These are phyloP conservation scores for Antheraea assamensis DNA, from an alignment of 2,888 invertebrate species.

Conservation along the genomic window DNA sequence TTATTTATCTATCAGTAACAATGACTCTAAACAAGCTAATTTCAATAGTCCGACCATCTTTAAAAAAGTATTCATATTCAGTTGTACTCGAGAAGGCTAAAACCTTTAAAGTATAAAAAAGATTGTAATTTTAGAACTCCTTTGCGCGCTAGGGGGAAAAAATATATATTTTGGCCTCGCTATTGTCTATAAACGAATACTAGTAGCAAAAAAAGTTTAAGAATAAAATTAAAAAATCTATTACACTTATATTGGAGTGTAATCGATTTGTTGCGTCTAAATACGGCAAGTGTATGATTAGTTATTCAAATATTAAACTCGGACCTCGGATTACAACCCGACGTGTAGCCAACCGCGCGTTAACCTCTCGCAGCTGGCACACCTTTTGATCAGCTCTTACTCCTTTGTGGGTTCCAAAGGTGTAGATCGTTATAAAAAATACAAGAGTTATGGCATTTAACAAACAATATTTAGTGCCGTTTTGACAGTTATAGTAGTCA, in stretches of 20 bases:
- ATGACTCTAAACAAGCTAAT: neutral
- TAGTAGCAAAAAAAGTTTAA: neutral
- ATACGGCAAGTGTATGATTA: conserved; percentile 29
- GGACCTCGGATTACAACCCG: conserved; percentile 32
- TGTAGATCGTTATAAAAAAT: conserved; percentile 75
- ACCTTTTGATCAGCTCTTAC: conserved; percentile 53
- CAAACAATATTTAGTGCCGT: conserved; percentile 80
- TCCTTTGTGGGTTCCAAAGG: conserved; percentile 66
- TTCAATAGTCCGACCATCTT: neutral
- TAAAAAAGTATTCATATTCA: neutral
- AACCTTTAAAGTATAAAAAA: neutral
- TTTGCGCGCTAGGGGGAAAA: too few species aligned
- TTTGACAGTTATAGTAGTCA: conserved; percentile 79
- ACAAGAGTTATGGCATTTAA: conserved; percentile 75
- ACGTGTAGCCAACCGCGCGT: conserved; percentile 51
- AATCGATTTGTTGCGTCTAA: conserved; percentile 11
- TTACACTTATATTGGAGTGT: neutral
- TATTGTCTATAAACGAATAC: neutral
- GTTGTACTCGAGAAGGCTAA: too few species aligned
- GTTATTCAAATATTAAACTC: conserved; percentile 52
- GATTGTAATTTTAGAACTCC: neutral
- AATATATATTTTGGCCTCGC: neutral
- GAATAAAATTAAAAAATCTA: neutral
- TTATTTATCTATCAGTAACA: neutral
- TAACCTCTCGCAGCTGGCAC: conserved; percentile 65